Percentiles rank a stretch among this genome's conserved stretches.
phyloP scores from a whole-genome alignment of 2,113 vertebrate genomes.

The Lophura nycthemera region DNA sequence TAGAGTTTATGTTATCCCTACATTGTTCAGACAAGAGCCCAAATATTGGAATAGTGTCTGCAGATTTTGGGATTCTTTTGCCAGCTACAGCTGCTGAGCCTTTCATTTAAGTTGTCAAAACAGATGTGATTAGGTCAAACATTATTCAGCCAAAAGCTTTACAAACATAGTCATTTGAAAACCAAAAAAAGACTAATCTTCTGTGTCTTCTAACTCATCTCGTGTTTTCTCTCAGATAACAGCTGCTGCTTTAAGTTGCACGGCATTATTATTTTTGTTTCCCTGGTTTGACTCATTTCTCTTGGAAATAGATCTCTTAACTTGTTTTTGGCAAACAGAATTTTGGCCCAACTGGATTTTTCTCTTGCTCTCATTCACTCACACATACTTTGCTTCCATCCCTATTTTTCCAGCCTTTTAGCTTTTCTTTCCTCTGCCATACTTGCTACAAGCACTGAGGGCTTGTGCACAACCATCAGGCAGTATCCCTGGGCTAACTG shows the following conservation, averaged over 20 bases:
- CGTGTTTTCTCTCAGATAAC: constrained; percentile 52
- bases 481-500: not conserved
- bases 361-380: constrained; percentile 8
- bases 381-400: constrained; percentile 33
- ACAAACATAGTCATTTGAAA: constrained; percentile 20
- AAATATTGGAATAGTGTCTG: constrained; percentile 29
- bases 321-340: constrained; percentile 52
- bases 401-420: constrained; percentile 37
- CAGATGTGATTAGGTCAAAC: constrained; percentile 65
- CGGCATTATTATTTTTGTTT: constrained; percentile 55
- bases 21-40: constrained; percentile 40
- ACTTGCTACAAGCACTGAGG: not conserved
- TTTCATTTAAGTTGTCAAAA: constrained; percentile 47
- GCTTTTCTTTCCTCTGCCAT: not conserved
- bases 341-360: constrained; percentile 53
- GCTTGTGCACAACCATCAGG: not conserved
- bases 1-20: constrained; percentile 4
- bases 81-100: constrained; percentile 30
- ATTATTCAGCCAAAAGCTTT: constrained; percentile 43
- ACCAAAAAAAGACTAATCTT: constrained; percentile 60
- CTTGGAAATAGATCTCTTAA: constrained; percentile 54
- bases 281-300: constrained; percentile 40
- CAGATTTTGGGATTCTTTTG: constrained; percentile 22
- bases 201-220: constrained; percentile 54
- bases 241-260: constrained; percentile 55